Base-by-base conservation (phyloP, 2,888 invertebrate genomes). In the Rhagophthalmus giganteus region DNA sequence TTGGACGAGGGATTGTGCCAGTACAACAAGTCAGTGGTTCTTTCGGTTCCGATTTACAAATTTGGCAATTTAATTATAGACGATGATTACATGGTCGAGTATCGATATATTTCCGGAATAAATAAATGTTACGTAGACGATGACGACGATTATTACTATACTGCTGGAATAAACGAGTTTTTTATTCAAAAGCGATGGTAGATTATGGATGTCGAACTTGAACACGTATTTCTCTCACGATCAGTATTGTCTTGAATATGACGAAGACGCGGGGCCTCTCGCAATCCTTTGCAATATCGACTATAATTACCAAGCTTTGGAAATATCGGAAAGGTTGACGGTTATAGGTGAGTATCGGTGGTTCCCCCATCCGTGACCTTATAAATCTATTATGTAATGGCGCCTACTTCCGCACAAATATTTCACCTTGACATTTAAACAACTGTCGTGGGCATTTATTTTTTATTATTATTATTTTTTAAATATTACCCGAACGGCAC, bases 101-200 rank as follows among this genome's bases (percentile, higher is more conserved):
- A 32, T 25, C 32, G 32, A 5, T 41, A 25, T 7, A n/a, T 41
- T 12, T 25, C 41, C 9, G 41, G 41, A 2, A 24, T 41, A 10
- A 25, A n/a, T 12, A 25, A 41, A 9, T 41, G 41, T 32, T 9
- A 24, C 3, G 15, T 41, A 7, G 24, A 31, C 13, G 32, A 14
- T 13, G 25, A 41, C 4, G 24, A 24, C 9, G 20, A 33, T 6
- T 8, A 32, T 26, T 2, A 12, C 10, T 41, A 25, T 25, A 1
- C 9, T 1, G 31, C 12, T 4, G 1, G 2, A 1, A 5, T 24
- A 10, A 25, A 41, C 10, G 32, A 41, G 9, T 31, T 32, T n/a
- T 32, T 24, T 14, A 12, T 41, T 11, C 41, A 41, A 25, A 41
- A 24, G n/a, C n/a, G 33, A 41, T 26, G 41, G 41, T 2, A 24